These are phyloP conservation scores for Neotoma lepida DNA, from an alignment of 2,113 vertebrate species.

Conservation along the genomic window DNA sequence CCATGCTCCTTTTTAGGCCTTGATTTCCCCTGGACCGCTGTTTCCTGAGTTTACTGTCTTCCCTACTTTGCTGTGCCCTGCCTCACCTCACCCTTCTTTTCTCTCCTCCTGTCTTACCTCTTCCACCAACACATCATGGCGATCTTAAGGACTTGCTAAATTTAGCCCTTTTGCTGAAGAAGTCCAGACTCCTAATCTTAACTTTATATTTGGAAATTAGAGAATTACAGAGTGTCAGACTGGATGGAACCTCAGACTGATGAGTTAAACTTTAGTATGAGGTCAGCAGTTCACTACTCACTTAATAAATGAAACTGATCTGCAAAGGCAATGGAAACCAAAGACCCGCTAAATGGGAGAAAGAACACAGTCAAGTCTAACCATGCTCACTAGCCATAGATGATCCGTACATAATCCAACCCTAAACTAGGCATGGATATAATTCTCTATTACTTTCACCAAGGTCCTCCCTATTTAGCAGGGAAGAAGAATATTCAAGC, in stretches of 20 bases:
- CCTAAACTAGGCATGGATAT: neutral
- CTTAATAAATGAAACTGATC: neutral
- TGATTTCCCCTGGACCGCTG: neutral
- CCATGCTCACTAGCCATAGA: neutral
- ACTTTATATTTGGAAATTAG: neutral
- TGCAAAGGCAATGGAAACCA: neutral
- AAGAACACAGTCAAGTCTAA: neutral
- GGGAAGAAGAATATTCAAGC: neutral
- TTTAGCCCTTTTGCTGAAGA: neutral
- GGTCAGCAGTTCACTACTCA: neutral
- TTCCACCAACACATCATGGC: neutral
- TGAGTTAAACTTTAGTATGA: neutral
- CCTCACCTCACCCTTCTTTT: too few relatives aligned
- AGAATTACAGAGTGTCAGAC: neutral
- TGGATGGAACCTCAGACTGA: neutral
- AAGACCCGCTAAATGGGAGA: neutral
- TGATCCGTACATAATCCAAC: fast-evolving
- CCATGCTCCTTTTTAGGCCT: fast-evolving
- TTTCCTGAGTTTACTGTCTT: neutral
- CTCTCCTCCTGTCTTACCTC: neutral
- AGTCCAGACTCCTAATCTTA: neutral
- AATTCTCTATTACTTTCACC: neutral
- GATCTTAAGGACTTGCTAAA: neutral
- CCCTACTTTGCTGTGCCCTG: fast-evolving
- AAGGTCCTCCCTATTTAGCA: neutral